These are phyloP conservation scores for Orthosia gracilis DNA, from an alignment of 2,888 invertebrate genomes.

Conservation along the genomic window DNA sequence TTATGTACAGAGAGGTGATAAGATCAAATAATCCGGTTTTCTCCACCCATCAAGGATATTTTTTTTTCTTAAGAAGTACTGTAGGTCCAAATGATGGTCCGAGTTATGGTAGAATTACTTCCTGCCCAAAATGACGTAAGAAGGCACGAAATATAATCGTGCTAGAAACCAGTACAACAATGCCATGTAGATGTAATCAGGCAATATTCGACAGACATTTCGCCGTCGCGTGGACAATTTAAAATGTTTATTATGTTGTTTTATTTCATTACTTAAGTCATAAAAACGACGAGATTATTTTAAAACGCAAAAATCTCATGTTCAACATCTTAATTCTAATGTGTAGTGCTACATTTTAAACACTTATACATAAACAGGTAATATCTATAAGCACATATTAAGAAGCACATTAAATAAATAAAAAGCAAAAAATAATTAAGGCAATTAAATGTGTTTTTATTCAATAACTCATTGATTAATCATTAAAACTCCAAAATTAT, in stretches of 20 bases:
- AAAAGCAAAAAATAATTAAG: slow-evolving; percentile 70
- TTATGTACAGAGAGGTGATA: background rate
- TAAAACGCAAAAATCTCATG: slow-evolving; percentile 38
- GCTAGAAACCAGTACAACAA: slow-evolving; percentile 80
- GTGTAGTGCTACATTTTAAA: slow-evolving; percentile 29
- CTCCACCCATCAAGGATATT: background rate
- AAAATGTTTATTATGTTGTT: slow-evolving; percentile 78
- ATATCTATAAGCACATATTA: slow-evolving; percentile 72
- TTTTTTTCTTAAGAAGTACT: slow-evolving; percentile 32
- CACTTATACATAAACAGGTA: slow-evolving; percentile 48
- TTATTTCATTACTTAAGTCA: slow-evolving; percentile 73
- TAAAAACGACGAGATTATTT: slow-evolving; percentile 62
- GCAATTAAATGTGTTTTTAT: slow-evolving; percentile 59
- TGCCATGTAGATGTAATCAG: slow-evolving; percentile 81
- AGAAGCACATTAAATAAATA: slow-evolving; percentile 74
- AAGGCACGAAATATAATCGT: slow-evolving; percentile 64
- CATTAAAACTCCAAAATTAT: background rate
- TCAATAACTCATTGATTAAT: slow-evolving; percentile 51
- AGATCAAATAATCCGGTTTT: slow-evolving; percentile 9
- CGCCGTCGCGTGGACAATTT: slow-evolving; percentile 77
- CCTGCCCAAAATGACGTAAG: slow-evolving; percentile 62
- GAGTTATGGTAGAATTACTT: slow-evolving; percentile 61
- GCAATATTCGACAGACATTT: slow-evolving; percentile 78
- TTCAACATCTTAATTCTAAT: slow-evolving; percentile 20
- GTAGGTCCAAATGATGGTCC: slow-evolving; percentile 23